A percentile compares a stretch with the other conserved stretches of the same genome.
phyloP scores from a whole-genome alignment of 2,888 invertebrate genomes.

The Orthosia gothica region DNA sequence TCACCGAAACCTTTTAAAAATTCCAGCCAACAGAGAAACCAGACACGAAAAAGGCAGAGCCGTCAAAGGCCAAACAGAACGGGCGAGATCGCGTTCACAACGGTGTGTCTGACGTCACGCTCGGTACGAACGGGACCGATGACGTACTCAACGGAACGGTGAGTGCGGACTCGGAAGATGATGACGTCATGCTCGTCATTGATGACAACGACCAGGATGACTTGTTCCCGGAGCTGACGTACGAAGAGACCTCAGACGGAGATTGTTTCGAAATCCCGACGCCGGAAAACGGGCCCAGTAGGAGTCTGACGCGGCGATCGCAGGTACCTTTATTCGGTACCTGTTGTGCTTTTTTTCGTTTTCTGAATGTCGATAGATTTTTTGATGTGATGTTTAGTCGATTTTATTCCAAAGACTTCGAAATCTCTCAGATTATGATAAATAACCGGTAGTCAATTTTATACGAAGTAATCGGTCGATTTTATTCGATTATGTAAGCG shows the following conservation, averaged over 20 bases:
- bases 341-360: slow-evolving; percentile 61
- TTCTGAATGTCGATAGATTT: slow-evolving; percentile 17
- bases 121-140: slow-evolving; percentile 68
- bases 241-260: slow-evolving; percentile 85
- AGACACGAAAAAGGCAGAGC: slow-evolving; percentile 66
- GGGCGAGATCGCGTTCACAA: slow-evolving; percentile 74
- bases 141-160: slow-evolving; percentile 76
- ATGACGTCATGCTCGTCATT: slow-evolving; percentile 77
- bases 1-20: slow-evolving; percentile 7
- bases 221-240: slow-evolving; percentile 88
- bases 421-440: too few relatives aligned
- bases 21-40: slow-evolving; percentile 77
- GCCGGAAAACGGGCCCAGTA: slow-evolving; percentile 77
- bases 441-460: background rate
- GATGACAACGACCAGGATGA: slow-evolving; percentile 84
- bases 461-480: background rate
- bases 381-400: slow-evolving; percentile 32
- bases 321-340: slow-evolving; percentile 81
- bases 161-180: slow-evolving; percentile 80
- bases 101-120: slow-evolving; percentile 72
- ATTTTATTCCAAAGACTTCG: slow-evolving; percentile 27
- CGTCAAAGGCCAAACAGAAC: slow-evolving; percentile 76
- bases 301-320: slow-evolving; percentile 86
- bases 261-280: slow-evolving; percentile 81
- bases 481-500: too few relatives aligned